Conservation (phyloP, 2,113 vertebrate genomes). For the Microcebus tavaratra region DNA sequence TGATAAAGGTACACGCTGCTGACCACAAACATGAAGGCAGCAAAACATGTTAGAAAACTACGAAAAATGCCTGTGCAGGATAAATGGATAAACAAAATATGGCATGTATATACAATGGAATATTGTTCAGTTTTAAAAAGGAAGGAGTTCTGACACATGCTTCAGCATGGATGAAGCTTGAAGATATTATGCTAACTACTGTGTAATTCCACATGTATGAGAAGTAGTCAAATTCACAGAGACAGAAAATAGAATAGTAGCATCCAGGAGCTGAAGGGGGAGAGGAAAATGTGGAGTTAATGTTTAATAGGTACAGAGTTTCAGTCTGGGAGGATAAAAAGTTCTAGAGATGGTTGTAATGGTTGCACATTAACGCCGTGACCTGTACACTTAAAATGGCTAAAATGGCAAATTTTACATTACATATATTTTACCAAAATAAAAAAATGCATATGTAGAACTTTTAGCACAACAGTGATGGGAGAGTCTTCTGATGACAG, state of each 20-base stretch:
- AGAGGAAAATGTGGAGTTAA: neutral
- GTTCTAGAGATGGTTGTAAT: neutral
- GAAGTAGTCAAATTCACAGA: neutral
- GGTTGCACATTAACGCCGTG: no score
- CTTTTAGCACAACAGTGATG: neutral
- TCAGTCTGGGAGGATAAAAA: neutral
- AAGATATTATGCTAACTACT: neutral
- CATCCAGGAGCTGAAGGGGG: neutral
- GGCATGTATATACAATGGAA: neutral
- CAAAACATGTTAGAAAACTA: rapidly evolving
- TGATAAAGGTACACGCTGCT: neutral
- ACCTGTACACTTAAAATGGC: no score
- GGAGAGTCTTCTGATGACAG: neutral
- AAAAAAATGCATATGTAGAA: neutral
- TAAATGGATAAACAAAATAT: neutral
- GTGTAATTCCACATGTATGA: neutral
- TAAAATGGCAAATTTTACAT: neutral
- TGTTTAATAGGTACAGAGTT: neutral
- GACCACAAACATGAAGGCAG: neutral
- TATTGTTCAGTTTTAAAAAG: neutral
- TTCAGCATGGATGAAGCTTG: neutral
- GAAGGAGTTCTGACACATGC: neutral
- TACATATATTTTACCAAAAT: neutral
- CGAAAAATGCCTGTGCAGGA: neutral
- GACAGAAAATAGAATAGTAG: neutral